Base-by-base conservation (phyloP, 1,140 invertebrate genomes). In the Drosophila quadrilineata region DNA sequence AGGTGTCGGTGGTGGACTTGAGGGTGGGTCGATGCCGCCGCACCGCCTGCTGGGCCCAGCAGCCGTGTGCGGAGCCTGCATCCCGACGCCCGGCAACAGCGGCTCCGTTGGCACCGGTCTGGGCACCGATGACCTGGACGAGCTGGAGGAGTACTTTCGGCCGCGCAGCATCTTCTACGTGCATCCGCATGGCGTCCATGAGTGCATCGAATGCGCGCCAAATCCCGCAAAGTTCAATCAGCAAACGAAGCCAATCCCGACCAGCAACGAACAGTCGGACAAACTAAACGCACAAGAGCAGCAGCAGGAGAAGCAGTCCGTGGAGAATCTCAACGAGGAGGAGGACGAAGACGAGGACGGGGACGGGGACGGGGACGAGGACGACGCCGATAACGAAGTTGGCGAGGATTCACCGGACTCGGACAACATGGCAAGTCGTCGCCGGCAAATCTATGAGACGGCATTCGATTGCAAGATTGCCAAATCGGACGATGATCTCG, bases 391-490 rank as follows among this genome's bases (percentile, higher is more conserved):
- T 0, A 50, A 71, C 5, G 48, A 45, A 2, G 43, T 56, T 5
- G 43, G 35, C 2, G 48, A 49, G 9, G 58, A 66, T 6, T 41
- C 58, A 2, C 63, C 57, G 9, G 71, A 66, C 21, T 62, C 58
- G 26, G 72, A 89, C 80, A 88, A 80, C 52, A 84, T 85, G 89
- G 71, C 75, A 56, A 86, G 89, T 80, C 63, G 90, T 75, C 71
- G 90, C 75, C 92, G 94, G 71, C 94, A 95, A 88, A 92, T 96
- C 22, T 97, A 96, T 86, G 96, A 97, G 90, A 97, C 96, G 28
- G 96, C 96, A 31, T 97, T 97, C 90, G 96, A 96, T 88, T 96
- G 95, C 87, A 95, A 95, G 88, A 93, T 96, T 80, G 94, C 93
- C 75, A 93, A 94, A 35, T 95, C 94, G 6, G 94, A 95, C 74